A percentile compares a stretch with the other conserved stretches of the same genome.
Evolutionary conservation across 2,888 invertebrate genomes (phyloP).

Genomic region (Odontothrips loti): DNA sequence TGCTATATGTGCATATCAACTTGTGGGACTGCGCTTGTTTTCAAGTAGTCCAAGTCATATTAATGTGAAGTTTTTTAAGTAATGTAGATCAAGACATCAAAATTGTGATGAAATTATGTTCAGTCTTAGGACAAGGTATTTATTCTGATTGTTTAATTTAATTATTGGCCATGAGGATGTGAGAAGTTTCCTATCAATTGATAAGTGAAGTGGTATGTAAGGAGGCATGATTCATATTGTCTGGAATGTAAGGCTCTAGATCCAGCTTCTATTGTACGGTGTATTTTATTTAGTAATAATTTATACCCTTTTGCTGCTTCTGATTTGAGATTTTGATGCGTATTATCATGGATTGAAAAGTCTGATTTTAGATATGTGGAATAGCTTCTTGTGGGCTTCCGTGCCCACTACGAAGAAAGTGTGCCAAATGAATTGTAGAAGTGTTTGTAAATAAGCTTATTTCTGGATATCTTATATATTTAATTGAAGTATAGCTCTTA

Average conservation of each 20-base stretch:
- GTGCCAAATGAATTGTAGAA: conserved; percentile 1
- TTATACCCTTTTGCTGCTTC: no score
- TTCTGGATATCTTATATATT: background rate
- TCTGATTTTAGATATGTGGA: background rate
- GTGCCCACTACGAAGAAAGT: background rate
- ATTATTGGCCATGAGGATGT: background rate
- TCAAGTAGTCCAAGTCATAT: background rate
- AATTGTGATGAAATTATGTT: background rate
- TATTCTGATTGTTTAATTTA: conserved; percentile 14
- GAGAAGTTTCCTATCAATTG: no score
- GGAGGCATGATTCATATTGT: background rate
- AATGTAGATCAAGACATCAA: background rate
- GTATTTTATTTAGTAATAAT: no score
- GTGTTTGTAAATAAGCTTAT: conserved; percentile 8
- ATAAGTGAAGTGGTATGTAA: no score
- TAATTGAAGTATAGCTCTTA: background rate
- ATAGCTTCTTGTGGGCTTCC: background rate
- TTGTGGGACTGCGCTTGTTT: background rate
- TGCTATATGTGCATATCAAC: background rate
- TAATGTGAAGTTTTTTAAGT: no score
- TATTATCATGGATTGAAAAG: background rate
- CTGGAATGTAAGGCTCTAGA: background rate
- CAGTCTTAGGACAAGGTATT: background rate
- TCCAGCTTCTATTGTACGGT: no score
- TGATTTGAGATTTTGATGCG: background rate